These are phyloP conservation scores for Tetragonisca angustula DNA, from an alignment of 2,888 invertebrate species.

Conservation along the genomic window DNA sequence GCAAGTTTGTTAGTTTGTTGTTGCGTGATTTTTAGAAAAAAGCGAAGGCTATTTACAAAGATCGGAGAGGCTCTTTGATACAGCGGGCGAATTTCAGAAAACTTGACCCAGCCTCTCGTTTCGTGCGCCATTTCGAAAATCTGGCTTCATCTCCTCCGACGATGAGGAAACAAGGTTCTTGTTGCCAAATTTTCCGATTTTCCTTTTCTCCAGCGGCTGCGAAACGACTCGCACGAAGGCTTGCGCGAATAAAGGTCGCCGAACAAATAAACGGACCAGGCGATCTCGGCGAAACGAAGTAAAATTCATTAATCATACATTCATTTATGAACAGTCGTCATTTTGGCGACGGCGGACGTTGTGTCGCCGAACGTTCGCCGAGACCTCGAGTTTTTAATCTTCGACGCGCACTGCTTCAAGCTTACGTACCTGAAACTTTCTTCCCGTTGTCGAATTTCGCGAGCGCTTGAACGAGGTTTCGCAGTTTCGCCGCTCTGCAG, in stretches of 20 bases:
- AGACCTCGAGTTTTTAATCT: neutral
- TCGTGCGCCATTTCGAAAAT: neutral
- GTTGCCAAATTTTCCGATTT: neutral
- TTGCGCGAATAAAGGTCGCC: neutral
- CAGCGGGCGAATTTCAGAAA: constrained; percentile 20
- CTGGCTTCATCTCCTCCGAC: neutral
- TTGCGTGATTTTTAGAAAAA: constrained; percentile 16
- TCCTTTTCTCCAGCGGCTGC: constrained; percentile 1
- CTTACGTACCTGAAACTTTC: neutral
- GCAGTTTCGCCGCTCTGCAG: neutral
- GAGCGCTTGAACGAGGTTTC: neutral
- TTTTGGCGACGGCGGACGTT: neutral
- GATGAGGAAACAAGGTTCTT: neutral
- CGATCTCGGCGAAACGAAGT: constrained; percentile 12
- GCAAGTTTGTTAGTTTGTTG: constrained; percentile 19
- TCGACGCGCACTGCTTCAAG: neutral
- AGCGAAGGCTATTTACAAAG: constrained; percentile 25
- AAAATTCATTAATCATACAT: neutral
- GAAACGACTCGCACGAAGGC: constrained; percentile 18
- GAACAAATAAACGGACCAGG: constrained; percentile 34
- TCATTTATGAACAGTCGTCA: neutral
- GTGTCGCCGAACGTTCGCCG: neutral
- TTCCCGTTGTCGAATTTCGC: neutral
- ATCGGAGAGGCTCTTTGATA: constrained; percentile 10
- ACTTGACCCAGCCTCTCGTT: constrained; percentile 2